Evolutionary conservation across 2,797 vertebrate genomes (phyloP), one percentile per base, ranked within the genome.

Genomic region (Poecilia wingei): DNA sequence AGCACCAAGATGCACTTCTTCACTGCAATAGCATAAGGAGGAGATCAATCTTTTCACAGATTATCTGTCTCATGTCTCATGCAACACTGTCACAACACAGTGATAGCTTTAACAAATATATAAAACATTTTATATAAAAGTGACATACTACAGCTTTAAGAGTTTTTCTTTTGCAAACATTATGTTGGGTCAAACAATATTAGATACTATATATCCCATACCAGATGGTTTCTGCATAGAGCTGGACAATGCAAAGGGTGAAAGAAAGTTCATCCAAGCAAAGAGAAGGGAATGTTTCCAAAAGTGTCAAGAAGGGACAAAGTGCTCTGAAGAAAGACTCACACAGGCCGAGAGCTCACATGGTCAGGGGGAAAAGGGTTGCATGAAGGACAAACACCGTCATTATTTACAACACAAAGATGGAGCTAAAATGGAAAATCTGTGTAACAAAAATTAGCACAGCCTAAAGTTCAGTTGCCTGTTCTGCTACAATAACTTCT

Each of bases 141-240:
- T 20, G 6, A 51, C 18, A 51, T 51, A 51, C 49, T 51, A 22
- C 49, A 51, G 20, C 49, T 51, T 51, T 22, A 51, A 84, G 75
- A 36, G 49, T 80, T 77, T 14, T 41, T 69, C 0, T 25, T 69
- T 43, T 69, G 36, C 20, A 41, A 84, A 90, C 70, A 57, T 70
- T 84, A 86, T 85, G 85, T 82, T 20, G 46, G 89, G 86, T 88
- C 86, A 89, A 86, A 86, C 89, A 86, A 89, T 89, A 92, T 90
- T 87, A 88, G 84, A 72, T 82, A 89, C 89, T 90, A 61, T 53
- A 84, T 79, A 79, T 2, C 14, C 22, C 83, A 81, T 87, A 86
- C 87, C 91, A 92, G 89, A 82, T 83, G 78, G 83, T 77, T 71
- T 82, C 51, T 43, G 82, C 77, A 78, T 75, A 70, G n/a, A 31